Evolutionary conservation across 2,888 invertebrate genomes (phyloP).

Genomic region (Oconnorella tubifera): DNA sequence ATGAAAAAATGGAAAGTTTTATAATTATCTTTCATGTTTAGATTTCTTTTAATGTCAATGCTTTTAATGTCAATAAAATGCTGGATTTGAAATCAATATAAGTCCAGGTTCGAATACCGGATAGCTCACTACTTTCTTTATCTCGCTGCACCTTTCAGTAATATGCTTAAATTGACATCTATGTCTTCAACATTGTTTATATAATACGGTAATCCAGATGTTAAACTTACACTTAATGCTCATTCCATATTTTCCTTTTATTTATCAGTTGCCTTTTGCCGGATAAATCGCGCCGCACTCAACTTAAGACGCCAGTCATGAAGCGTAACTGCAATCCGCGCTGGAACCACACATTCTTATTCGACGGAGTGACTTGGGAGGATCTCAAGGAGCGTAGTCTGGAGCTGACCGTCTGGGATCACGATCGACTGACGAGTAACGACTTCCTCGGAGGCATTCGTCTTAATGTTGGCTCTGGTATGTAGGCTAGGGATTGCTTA

Average conservation of each 20-base stretch:
- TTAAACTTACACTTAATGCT: too few species aligned
- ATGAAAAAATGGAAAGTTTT: too few species aligned
- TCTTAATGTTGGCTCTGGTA: constrained; percentile 86
- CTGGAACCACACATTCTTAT: constrained; percentile 87
- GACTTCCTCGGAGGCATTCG: constrained; percentile 91
- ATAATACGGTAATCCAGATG: too few species aligned
- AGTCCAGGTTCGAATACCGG: too few species aligned
- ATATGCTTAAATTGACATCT: too few species aligned
- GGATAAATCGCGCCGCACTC: constrained; percentile 81
- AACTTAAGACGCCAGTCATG: constrained; percentile 86
- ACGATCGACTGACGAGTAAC: constrained; percentile 83
- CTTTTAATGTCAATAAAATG: neutral
- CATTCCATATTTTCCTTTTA: neutral
- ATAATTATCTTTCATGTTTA: too few species aligned
- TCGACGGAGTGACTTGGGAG: constrained; percentile 76
- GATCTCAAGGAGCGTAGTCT: constrained; percentile 79
- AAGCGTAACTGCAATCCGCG: constrained; percentile 78
- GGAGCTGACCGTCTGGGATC: constrained; percentile 92
- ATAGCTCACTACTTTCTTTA: too few species aligned
- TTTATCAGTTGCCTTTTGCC: constrained; percentile 78
- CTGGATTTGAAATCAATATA: neutral
- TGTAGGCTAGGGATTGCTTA: too few species aligned
- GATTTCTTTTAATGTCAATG: too few species aligned
- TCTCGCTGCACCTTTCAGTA: too few species aligned
- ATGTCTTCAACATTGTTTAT: too few species aligned